These are phyloP conservation scores for Falco columbarius DNA, from an alignment of 2,797 vertebrate species.

Conservation along the genomic window DNA sequence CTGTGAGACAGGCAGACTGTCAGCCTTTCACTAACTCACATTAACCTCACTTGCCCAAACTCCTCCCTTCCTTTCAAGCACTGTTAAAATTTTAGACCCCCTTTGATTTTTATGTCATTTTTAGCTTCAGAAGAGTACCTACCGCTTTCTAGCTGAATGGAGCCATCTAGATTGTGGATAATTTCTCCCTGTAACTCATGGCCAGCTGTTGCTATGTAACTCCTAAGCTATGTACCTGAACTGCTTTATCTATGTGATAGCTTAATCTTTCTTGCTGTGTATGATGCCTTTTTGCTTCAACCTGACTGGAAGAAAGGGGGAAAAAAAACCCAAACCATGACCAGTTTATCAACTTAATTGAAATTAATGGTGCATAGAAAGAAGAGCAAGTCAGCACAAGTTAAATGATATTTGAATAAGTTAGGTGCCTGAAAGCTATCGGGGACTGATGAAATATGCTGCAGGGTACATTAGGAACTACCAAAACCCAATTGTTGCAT, in stretches of 20 bases:
- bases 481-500: not conserved
- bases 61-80: conserved; percentile 13
- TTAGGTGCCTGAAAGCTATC: not conserved
- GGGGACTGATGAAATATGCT: not conserved
- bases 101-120: conserved; percentile 38
- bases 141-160: conserved; percentile 29
- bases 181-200: conserved; percentile 29
- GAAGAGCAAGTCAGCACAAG: not conserved
- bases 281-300: not conserved
- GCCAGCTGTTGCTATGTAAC: not conserved
- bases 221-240: not conserved
- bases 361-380: not conserved
- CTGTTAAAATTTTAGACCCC: not conserved
- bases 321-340: not conserved
- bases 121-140: not conserved
- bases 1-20: not conserved
- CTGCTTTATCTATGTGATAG: not conserved
- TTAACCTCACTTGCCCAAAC: conserved; percentile 17
- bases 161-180: not conserved
- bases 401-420: not conserved
- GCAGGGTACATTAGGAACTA: not conserved
- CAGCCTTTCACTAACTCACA: not conserved
- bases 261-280: not conserved
- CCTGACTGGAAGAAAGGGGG: not conserved
- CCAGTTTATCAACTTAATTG: not conserved